A percentile compares a stretch with the other conserved stretches of the same genome.
phyloP scores from a whole-genome alignment of 2,888 invertebrate genomes.

The Polymixis lichenea region DNA sequence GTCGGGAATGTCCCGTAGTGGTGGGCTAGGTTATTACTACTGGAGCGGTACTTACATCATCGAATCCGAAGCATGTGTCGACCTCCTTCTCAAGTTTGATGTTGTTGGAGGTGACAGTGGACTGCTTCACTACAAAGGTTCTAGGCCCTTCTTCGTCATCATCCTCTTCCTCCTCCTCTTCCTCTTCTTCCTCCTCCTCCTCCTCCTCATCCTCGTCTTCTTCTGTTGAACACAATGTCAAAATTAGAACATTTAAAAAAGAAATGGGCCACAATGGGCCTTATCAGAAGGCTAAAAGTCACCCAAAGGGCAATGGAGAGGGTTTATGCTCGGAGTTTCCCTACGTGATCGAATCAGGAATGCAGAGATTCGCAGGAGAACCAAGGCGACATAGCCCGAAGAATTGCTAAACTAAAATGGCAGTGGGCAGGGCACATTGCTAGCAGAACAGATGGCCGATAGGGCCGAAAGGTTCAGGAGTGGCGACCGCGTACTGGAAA shows the following conservation, averaged over 20 bases:
- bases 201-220: constrained; percentile 8
- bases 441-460: too few relatives aligned
- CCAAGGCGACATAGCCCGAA: too few relatives aligned
- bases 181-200: constrained; percentile 80
- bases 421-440: too few relatives aligned
- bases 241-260: not conserved
- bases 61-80: constrained; percentile 96
- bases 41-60: constrained; percentile 91
- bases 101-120: constrained; percentile 69
- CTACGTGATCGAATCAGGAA: too few relatives aligned
- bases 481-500: too few relatives aligned
- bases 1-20: not conserved
- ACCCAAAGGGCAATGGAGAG: too few relatives aligned
- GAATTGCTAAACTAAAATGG: too few relatives aligned
- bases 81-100: constrained; percentile 92
- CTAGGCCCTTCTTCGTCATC: constrained; percentile 82
- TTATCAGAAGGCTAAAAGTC: too few relatives aligned
- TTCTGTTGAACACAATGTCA: not conserved
- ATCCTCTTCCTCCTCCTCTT: constrained; percentile 62
- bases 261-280: too few relatives aligned
- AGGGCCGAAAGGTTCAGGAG: too few relatives aligned
- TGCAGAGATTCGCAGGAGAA: too few relatives aligned
- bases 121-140: constrained; percentile 67
- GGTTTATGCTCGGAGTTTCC: too few relatives aligned
- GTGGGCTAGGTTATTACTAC: not conserved